Percentiles rank a stretch among this genome's conserved stretches.
phyloP scores from a whole-genome alignment of 2,113 vertebrate species.

The Zosterops lateralis region DNA sequence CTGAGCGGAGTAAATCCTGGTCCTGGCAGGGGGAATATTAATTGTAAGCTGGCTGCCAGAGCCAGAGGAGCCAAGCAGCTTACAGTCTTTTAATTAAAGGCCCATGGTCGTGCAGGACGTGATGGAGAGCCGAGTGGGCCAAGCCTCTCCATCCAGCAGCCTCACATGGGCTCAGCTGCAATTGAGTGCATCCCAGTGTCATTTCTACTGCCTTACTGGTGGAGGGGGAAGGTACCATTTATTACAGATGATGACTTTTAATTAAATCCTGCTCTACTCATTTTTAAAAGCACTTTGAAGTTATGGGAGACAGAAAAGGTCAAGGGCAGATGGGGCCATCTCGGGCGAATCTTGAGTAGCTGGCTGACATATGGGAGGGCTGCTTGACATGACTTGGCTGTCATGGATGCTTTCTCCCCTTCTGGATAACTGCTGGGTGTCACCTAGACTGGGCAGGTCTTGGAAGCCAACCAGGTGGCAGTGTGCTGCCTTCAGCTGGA shows the following conservation, averaged over 20 bases:
- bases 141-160: neutral
- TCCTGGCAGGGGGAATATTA: slow-evolving; percentile 48
- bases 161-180: neutral
- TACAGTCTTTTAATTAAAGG: slow-evolving; percentile 43
- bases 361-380: neutral
- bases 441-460: neutral
- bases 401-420: neutral
- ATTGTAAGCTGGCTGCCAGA: slow-evolving; percentile 39
- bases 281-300: slow-evolving; percentile 28
- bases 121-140: neutral
- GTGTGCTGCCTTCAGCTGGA: neutral
- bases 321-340: neutral
- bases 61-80: slow-evolving; percentile 46
- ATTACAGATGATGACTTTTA: neutral
- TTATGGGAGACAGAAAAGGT: neutral
- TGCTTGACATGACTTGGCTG: neutral
- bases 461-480: neutral
- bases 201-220: neutral
- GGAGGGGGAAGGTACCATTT: neutral
- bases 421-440: neutral
- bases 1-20: slow-evolving; percentile 16
- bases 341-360: neutral
- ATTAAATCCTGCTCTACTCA: slow-evolving; percentile 31
- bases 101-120: neutral
- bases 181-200: neutral